Conservation (phyloP, 1,140 invertebrate species). For the Acromyrmex heyeri region DNA sequence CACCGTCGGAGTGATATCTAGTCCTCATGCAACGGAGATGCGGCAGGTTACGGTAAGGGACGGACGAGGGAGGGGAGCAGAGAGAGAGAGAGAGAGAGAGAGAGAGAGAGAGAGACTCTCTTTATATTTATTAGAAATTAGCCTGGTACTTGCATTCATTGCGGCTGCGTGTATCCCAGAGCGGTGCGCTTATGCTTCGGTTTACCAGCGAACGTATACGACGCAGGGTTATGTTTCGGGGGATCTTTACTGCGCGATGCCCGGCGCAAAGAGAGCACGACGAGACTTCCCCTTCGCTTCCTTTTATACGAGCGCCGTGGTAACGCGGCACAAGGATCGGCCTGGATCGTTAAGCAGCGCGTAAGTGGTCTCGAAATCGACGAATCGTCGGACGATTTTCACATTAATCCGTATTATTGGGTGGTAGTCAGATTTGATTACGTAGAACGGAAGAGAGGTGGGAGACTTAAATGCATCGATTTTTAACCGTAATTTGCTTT, state of each 20-base stretch:
- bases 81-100: too few relatives aligned
- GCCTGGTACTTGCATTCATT: slow-evolving; percentile 59
- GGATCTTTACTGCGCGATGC: slow-evolving; percentile 70
- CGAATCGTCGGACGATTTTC: slow-evolving; percentile 73
- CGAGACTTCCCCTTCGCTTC: slow-evolving; percentile 47
- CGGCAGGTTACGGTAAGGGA: background rate
- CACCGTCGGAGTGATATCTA: slow-evolving; percentile 59
- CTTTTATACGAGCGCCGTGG: slow-evolving; percentile 55
- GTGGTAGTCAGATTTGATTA: slow-evolving; percentile 72
- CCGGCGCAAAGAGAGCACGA: slow-evolving; percentile 66
- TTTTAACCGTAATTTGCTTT: slow-evolving; percentile 36
- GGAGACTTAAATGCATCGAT: background rate
- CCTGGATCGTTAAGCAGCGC: slow-evolving; percentile 71
- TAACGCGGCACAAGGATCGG: slow-evolving; percentile 36
- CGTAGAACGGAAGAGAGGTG: slow-evolving; percentile 31
- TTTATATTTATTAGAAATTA: slow-evolving; percentile 68
- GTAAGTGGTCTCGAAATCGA: slow-evolving; percentile 68
- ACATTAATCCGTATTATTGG: slow-evolving; percentile 71
- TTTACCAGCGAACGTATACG: slow-evolving; percentile 63
- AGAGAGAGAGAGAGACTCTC: slow-evolving; percentile 12
- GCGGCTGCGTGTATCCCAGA: slow-evolving; percentile 43
- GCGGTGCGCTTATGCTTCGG: slow-evolving; percentile 50
- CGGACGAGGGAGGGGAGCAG: too few relatives aligned
- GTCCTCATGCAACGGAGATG: slow-evolving; percentile 52
- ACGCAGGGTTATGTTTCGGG: slow-evolving; percentile 77